Evolutionary conservation across 2,797 vertebrate species (phyloP).

Genomic region (Chromis chromis): DNA sequence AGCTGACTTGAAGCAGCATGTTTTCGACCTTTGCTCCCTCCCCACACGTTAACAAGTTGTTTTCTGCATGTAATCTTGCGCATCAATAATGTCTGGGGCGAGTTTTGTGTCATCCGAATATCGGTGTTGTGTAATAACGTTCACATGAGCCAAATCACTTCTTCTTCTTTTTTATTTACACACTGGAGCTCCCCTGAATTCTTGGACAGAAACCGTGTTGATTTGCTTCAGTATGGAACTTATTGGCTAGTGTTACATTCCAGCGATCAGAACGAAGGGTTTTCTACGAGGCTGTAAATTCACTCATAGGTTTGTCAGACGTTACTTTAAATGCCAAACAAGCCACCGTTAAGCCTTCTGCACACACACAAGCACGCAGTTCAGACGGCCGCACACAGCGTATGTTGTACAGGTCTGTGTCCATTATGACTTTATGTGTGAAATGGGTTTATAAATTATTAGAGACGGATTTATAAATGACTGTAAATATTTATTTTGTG

Average conservation of each 20-base stretch:
- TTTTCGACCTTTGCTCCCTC: constrained; percentile 14
- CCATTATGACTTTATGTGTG: constrained; percentile 60
- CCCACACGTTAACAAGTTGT: constrained; percentile 1
- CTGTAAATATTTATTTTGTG: constrained; percentile 85
- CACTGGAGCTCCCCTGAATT: constrained; percentile 58
- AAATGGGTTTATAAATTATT: constrained; percentile 77
- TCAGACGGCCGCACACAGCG: constrained; percentile 21
- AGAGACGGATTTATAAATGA: constrained; percentile 80
- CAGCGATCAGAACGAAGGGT: constrained; percentile 84
- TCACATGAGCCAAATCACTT: constrained; percentile 33
- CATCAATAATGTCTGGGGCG: constrained; percentile 37
- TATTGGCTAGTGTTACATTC: constrained; percentile 91
- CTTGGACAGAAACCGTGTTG: constrained; percentile 46
- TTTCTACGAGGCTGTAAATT: constrained; percentile 64
- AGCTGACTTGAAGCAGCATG: neutral
- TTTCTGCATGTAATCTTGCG: constrained; percentile 45
- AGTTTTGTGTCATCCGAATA: constrained; percentile 28
- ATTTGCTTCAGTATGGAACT: constrained; percentile 34
- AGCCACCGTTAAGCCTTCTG: constrained; percentile 59
- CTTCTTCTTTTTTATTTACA: constrained; percentile 22
- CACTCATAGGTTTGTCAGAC: constrained; percentile 33
- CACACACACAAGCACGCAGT: constrained; percentile 21
- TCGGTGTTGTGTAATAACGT: constrained; percentile 8
- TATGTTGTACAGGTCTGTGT: constrained; percentile 66
- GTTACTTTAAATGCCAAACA: constrained; percentile 68